These are phyloP conservation scores for Macrosteles quadrilineatus DNA, from an alignment of 1,140 invertebrate species.

Conservation along the genomic window DNA sequence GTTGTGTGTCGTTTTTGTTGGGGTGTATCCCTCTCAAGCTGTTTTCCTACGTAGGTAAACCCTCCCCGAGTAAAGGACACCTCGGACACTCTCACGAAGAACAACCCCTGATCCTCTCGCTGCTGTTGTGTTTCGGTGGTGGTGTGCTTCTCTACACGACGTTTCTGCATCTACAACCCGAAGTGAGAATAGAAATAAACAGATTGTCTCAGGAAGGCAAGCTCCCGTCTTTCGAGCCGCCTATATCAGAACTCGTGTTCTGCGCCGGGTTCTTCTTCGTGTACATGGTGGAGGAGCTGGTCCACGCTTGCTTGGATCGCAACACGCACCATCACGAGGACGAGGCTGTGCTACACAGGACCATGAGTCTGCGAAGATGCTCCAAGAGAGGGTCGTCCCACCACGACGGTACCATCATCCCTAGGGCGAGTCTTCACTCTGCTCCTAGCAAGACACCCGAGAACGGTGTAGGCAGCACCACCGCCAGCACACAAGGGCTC, in stretches of 20 bases:
- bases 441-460: conserved; percentile 19
- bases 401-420: conserved; percentile 43
- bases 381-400: conserved; percentile 46
- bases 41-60: conserved; percentile 46
- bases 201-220: conserved; percentile 48
- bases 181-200: conserved; percentile 63
- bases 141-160: conserved; percentile 78
- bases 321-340: conserved; percentile 51
- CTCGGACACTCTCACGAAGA: conserved; percentile 39
- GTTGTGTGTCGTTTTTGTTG: conserved; percentile 64
- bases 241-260: conserved; percentile 66
- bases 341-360: conserved; percentile 57
- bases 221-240: conserved; percentile 47
- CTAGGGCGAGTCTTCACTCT: conserved; percentile 35
- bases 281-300: conserved; percentile 70
- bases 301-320: conserved; percentile 59
- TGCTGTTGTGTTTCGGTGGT: conserved; percentile 75
- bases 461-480: conserved; percentile 38
- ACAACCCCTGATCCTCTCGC: conserved; percentile 57
- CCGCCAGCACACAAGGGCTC: conserved; percentile 43
- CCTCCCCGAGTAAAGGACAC: conserved; percentile 11
- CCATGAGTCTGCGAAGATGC: conserved; percentile 57
- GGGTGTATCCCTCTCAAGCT: conserved; percentile 66
- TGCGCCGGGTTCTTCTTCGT: conserved; percentile 73
- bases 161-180: conserved; percentile 75